Evolutionary conservation across 2,888 invertebrate genomes (phyloP), one percentile per base, ranked within the genome.

Genomic region (Drosophila phalerata): DNA sequence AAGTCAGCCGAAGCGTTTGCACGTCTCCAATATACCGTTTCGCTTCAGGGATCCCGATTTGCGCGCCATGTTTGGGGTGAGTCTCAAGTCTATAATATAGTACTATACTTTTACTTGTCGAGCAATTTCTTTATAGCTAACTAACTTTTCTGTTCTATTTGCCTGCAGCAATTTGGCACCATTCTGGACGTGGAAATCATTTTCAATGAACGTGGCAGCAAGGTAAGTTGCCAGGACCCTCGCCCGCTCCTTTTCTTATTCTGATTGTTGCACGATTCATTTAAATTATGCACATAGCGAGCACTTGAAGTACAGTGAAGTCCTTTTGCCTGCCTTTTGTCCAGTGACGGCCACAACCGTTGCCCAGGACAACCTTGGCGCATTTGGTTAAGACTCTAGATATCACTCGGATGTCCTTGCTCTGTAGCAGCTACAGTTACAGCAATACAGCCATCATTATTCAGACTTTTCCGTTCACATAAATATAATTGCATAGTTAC

Each of bases 131-230:
- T 1, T 25, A 19, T 15, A 43, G 17, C 45, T 58, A 68, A 79
- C 17, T 38, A 51, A 52, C 47, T 61, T 48, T 57, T 48, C 51
- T 51, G 25, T 49, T n/a, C 43, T 25, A 49, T 66, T 74, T 40
- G 28, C 70, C 77, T 72, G 53, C 77, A 98, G 98, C 98, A 98
- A 96, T 99, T 97, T 94, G 99, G 99, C 93, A 96, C 97, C 92
- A 99, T 99, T 93, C 95, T 99, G 93, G 99, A 99, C 94, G 99
- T 99, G 94, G 99, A 99, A 96, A 99, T 99, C 92, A 99, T 99
- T 93, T 99, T 99, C 95, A 99, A 99, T 94, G 99, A 99, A 94
- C 95, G 99, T 90, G 99, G 99, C 93, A 99, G 99, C 90, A 99
- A 99, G 98, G 99, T 99, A 96, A 96, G 97, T 93, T 45, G 37